phyloP scores from a whole-genome alignment of 2,797 vertebrate species.

The Acropternis orthonyx region DNA sequence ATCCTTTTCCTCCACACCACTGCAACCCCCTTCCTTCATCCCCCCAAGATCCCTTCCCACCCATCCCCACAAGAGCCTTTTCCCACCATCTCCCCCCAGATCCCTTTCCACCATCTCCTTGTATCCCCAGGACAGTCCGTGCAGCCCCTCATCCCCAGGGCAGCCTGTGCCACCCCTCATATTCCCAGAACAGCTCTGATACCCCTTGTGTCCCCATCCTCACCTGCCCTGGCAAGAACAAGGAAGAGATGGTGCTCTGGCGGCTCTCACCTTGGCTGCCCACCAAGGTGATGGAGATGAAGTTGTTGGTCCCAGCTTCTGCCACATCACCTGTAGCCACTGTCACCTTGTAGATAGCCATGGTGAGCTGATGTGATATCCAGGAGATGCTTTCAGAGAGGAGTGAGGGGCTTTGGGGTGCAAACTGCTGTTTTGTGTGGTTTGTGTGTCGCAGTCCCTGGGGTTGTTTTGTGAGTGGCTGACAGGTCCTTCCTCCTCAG shows the following conservation, averaged over 20 bases:
- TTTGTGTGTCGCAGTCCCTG: not conserved
- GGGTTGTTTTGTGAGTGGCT: not conserved
- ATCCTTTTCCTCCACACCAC: not conserved
- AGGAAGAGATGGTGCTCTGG: not conserved
- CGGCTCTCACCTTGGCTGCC: not conserved
- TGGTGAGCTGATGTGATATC: not conserved
- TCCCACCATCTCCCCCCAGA: not conserved
- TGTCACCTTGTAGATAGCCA: not conserved
- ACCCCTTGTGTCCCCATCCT: not conserved
- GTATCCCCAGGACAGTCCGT: not conserved
- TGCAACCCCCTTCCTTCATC: not conserved
- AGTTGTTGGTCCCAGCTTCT: not conserved
- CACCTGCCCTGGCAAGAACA: not conserved
- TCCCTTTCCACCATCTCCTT: not conserved
- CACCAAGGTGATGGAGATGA: conserved; percentile 1
- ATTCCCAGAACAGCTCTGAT: not conserved
- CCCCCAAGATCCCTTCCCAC: not conserved
- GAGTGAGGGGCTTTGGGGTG: not conserved
- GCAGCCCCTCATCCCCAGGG: not conserved
- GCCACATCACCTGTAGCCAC: not conserved
- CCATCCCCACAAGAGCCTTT: not conserved
- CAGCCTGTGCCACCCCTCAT: not conserved
- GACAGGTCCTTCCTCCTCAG: not conserved
- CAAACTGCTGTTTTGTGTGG: not conserved
- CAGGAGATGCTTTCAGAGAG: not conserved